A percentile compares a stretch with the other conserved stretches of the same genome.
These are phyloP conservation scores for Thomomys bottae DNA, from an alignment of 2,113 vertebrate species.

Conservation along the genomic window DNA sequence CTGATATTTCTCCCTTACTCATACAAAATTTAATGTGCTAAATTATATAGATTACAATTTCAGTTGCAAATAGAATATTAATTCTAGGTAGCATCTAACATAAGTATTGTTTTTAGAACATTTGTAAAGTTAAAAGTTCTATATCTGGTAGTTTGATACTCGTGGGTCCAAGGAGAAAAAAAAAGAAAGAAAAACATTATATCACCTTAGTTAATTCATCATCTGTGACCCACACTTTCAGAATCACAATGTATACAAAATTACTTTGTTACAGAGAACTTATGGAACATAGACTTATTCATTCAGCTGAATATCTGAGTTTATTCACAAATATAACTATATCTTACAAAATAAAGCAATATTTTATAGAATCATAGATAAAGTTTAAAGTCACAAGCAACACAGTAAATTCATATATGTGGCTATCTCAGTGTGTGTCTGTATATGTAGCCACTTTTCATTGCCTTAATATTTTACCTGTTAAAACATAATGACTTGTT, in stretches of 20 bases:
- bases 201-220: background rate
- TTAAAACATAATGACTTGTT: background rate
- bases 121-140: background rate
- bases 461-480: background rate
- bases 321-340: background rate
- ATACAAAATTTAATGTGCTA: background rate
- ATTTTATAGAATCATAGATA: background rate
- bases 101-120: background rate
- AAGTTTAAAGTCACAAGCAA: background rate
- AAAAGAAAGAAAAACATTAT: background rate
- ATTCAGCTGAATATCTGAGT: background rate
- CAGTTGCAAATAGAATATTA: background rate
- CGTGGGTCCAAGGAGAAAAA: background rate
- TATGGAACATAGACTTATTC: background rate
- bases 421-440: background rate
- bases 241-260: background rate
- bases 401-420: background rate
- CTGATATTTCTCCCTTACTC: background rate
- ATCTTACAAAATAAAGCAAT: background rate
- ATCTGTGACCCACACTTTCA: background rate
- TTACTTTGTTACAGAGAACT: background rate
- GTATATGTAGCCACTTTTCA: background rate
- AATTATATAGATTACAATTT: background rate
- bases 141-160: background rate
- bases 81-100: background rate